Percentiles rank a stretch among this genome's conserved stretches.
Evolutionary conservation across 2,113 vertebrate species (phyloP).

Genomic region (Balaenoptera acutorostrata): DNA sequence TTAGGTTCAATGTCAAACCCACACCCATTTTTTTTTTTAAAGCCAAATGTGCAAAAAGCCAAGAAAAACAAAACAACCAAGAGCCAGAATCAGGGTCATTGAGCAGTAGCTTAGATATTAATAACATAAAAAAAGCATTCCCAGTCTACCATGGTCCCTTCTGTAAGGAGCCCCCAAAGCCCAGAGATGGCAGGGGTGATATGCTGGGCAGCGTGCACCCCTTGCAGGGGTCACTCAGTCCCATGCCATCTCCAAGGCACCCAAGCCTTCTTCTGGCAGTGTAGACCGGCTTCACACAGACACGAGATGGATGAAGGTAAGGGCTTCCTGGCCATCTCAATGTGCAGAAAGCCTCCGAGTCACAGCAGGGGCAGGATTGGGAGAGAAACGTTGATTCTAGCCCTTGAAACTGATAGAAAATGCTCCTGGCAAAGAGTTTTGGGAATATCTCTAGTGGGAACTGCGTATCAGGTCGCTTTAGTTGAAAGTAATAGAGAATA

Average conservation of each 20-base stretch:
- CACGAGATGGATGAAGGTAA: no score
- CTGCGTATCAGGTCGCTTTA: background rate
- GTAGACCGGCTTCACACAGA: rapidly evolving
- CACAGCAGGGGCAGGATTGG: background rate
- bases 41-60: background rate
- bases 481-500: background rate
- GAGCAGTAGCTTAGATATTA: background rate
- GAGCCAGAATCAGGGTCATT: background rate
- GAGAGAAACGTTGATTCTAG: background rate
- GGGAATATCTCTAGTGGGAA: background rate
- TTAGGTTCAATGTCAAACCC: background rate
- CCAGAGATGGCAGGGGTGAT: background rate
- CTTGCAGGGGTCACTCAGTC: background rate
- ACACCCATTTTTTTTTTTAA: background rate
- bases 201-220: background rate
- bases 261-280: background rate
- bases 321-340: no score
- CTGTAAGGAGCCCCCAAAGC: background rate
- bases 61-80: background rate
- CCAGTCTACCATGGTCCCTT: rapidly evolving
- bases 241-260: background rate
- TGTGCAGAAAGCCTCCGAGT: background rate
- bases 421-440: background rate
- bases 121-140: background rate
- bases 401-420: background rate